These are phyloP conservation scores for Siniperca chuatsi DNA, from an alignment of 2,113 vertebrate species.

Conservation along the genomic window DNA sequence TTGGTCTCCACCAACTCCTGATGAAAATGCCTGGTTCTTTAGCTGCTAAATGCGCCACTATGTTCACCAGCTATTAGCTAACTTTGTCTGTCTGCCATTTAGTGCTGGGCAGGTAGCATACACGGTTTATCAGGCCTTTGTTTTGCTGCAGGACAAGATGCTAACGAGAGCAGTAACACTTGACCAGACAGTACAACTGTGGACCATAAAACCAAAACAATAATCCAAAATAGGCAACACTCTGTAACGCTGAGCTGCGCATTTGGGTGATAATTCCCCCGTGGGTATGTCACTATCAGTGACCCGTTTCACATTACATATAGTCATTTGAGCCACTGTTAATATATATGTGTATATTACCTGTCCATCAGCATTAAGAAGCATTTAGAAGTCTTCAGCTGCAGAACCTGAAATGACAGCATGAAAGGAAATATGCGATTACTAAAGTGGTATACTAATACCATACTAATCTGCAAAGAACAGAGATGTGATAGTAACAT, in stretches of 20 bases:
- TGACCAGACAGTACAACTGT: not conserved
- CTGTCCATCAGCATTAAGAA: not conserved
- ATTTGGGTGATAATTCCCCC: not conserved
- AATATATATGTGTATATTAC: not conserved
- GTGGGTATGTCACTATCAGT: not conserved
- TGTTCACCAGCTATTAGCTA: too few species aligned
- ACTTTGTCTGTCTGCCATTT: too few species aligned
- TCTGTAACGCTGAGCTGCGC: not conserved
- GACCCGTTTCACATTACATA: not conserved
- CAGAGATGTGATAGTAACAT: not conserved
- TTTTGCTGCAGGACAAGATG: too few species aligned
- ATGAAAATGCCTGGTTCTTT: not conserved
- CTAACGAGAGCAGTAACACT: not conserved
- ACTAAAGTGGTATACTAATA: not conserved
- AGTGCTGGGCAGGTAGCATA: too few species aligned
- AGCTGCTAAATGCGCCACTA: not conserved
- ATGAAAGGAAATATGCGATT: slow-evolving; percentile 1
- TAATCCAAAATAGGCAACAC: not conserved
- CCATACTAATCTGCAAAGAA: not conserved
- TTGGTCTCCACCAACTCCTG: not conserved
- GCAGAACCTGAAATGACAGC: slow-evolving; percentile 31
- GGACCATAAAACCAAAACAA: not conserved
- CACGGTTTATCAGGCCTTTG: too few species aligned
- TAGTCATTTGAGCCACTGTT: not conserved
- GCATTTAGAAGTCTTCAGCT: not conserved